A percentile compares a stretch with the other conserved stretches of the same genome.
These are phyloP conservation scores for Chrysina gloriosa DNA, from an alignment of 2,888 invertebrate species.

Conservation along the genomic window DNA sequence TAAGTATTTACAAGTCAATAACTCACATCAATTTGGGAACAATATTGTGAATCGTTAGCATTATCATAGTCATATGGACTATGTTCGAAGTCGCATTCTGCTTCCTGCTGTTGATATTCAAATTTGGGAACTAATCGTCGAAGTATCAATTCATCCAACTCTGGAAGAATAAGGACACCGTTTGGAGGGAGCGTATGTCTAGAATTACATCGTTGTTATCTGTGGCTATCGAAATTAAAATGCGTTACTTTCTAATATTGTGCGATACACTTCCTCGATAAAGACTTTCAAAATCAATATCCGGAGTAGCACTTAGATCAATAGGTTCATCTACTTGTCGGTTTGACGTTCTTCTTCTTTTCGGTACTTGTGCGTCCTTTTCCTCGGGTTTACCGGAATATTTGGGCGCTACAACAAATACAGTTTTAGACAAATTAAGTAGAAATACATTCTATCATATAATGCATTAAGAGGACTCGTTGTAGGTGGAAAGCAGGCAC, in stretches of 20 bases:
- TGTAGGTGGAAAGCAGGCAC: no score
- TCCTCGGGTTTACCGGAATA: conserved; percentile 46
- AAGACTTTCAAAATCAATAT: background rate
- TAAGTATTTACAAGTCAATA: background rate
- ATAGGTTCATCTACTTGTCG: background rate
- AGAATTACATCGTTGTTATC: conserved; percentile 10
- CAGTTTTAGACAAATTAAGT: no score
- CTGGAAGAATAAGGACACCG: background rate
- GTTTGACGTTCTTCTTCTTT: conserved; percentile 7
- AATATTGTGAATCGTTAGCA: conserved; percentile 68
- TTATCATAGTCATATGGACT: conserved; percentile 69
- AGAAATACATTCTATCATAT: no score
- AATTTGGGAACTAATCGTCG: conserved; percentile 37
- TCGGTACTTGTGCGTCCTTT: conserved; percentile 26
- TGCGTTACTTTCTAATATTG: conserved; percentile 16
- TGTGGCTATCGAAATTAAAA: background rate
- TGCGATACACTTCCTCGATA: background rate
- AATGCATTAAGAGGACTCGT: no score
- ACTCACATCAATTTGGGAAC: conserved; percentile 52
- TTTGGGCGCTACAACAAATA: conserved; percentile 54
- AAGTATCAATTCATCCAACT: conserved; percentile 24
- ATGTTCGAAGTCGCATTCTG: conserved; percentile 34
- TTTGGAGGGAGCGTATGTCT: conserved; percentile 44
- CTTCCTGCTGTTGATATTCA: conserved; percentile 4
- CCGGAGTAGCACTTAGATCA: background rate